Percentiles rank a stretch among this genome's conserved stretches.
These are phyloP conservation scores for Heterotis niloticus DNA, from an alignment of 2,113 vertebrate species.

Conservation along the genomic window DNA sequence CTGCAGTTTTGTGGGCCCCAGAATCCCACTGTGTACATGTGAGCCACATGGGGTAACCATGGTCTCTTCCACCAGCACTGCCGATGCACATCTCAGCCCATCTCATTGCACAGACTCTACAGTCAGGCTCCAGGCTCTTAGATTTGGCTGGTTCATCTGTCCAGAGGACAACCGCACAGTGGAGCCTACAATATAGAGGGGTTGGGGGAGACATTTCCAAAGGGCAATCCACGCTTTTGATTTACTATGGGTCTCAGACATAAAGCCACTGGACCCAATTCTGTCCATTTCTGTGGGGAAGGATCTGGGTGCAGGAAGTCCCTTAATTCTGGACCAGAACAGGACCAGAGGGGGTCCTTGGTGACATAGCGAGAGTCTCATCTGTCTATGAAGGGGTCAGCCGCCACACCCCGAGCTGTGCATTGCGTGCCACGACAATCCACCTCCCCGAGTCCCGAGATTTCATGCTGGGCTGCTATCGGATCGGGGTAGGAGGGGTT, in stretches of 20 bases:
- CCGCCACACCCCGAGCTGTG: not conserved
- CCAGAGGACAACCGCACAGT: not conserved
- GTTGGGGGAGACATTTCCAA: not conserved
- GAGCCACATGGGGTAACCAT: not conserved
- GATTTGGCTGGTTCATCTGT: not conserved
- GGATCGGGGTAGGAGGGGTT: constrained; percentile 12
- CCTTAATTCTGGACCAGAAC: too few species aligned
- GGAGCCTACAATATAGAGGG: not conserved
- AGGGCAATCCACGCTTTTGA: too few species aligned
- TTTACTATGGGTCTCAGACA: too few species aligned
- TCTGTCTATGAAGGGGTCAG: not conserved
- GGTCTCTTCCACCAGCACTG: constrained; percentile 18
- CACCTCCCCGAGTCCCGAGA: not conserved
- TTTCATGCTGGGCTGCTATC: constrained; percentile 38
- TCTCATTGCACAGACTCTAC: constrained; percentile 30
- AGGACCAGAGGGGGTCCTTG: too few species aligned
- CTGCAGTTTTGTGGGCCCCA: not conserved
- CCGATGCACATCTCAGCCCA: constrained; percentile 43
- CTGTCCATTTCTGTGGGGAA: too few species aligned
- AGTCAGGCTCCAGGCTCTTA: not conserved
- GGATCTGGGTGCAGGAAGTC: too few species aligned
- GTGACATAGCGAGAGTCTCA: too few species aligned
- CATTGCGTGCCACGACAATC: not conserved
- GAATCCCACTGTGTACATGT: too few species aligned
- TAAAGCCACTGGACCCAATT: too few species aligned